Conservation (phyloP, 2,113 vertebrate genomes). For the Phaethon lepturus region DNA sequence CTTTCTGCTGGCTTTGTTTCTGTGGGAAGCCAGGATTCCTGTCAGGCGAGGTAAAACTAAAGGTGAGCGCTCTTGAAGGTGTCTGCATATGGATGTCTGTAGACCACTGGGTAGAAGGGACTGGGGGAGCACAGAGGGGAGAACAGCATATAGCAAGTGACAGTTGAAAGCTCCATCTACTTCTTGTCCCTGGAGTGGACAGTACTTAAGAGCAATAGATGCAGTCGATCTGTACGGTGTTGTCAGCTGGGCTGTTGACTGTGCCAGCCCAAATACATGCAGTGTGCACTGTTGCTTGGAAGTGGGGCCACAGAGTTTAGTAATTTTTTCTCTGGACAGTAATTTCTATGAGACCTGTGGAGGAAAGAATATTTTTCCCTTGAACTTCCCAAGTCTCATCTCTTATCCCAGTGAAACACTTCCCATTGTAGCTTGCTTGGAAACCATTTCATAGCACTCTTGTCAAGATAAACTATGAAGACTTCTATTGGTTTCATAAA, state of each 20-base stretch:
- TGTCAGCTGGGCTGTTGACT: no score
- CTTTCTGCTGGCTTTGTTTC: conserved; percentile 12
- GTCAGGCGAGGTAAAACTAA: background rate
- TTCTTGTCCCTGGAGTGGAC: background rate
- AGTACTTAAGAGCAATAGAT: background rate
- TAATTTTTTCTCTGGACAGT: background rate
- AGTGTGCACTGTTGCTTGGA: background rate
- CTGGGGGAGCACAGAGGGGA: background rate
- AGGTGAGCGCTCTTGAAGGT: fast-evolving
- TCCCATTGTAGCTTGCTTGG: background rate
- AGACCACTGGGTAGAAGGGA: background rate
- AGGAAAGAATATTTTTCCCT: background rate
- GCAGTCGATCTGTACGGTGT: fast-evolving
- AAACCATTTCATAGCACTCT: background rate
- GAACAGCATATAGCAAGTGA: background rate
- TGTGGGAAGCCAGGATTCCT: background rate
- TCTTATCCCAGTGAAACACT: background rate
- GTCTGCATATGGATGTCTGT: background rate
- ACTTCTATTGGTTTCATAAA: background rate
- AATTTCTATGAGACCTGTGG: background rate
- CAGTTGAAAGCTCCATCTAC: background rate
- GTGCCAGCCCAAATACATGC: background rate
- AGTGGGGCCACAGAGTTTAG: background rate
- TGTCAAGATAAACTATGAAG: background rate
- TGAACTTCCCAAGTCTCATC: background rate